Base-by-base conservation (phyloP, 2,888 invertebrate species). In the Proisotoma minuta region DNA sequence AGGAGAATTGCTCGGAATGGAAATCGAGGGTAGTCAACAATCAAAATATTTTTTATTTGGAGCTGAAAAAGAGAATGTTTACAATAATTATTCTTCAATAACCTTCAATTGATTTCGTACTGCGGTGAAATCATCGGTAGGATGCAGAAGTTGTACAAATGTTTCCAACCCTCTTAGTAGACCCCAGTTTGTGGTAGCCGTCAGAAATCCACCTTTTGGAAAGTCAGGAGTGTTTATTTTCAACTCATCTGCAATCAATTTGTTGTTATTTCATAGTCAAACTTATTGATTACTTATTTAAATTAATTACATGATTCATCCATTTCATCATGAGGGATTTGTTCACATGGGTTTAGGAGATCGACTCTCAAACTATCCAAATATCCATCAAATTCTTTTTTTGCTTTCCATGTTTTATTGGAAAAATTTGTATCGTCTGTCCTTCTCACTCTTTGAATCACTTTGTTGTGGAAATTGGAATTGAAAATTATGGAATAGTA, bases 91-190 rank as follows among this genome's bases (percentile, higher is more conserved):
- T 34, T 34, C 8, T 34, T 54, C 23, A 20, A 34, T 20, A 5
- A 10, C 22, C 3, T 24, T 18, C 34, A 24, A 56, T 22, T 47
- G 23, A 40, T 10, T 39, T 5, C 75, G 76, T 72, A 81, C 81
- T 60, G 75, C 75, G 18, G 78, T 77, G 28, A 76, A 76, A 20
- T 77, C 74, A n/a, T 75, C 75, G n/a, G 76, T 75, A 15, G 77
- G 71, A 71, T 81, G 81, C 28, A 89, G 78, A 12, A 92, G 78
- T 75, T 95, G 95, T 2, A 87, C 84, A 77, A 93, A 89, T 0
- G 90, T 87, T 78, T 95, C 94, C 70, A 96, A 79, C 1, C 91
- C 94, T 74, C 91, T 81, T 39, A 95, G 76, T 53, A 87, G 8
- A 10, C 94, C 93, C 94, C 94, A 94, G 69, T 91, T 79, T 2